Evolutionary conservation across 2,888 invertebrate genomes (phyloP).

Genomic region (Andrena minutula): DNA sequence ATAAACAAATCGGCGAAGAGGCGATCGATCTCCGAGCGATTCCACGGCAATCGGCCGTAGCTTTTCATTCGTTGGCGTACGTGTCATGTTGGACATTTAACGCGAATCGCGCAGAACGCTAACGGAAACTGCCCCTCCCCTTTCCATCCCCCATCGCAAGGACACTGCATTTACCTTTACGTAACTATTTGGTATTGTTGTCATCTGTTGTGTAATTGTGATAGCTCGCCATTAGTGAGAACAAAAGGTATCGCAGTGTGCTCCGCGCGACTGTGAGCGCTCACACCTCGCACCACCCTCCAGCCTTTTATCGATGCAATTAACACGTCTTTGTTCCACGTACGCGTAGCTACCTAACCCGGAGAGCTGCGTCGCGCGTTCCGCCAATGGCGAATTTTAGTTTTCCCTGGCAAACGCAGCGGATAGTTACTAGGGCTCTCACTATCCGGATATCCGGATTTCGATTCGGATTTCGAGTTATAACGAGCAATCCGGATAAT

Average conservation of each 20-base stretch:
- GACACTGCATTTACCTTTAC: constrained; percentile 52
- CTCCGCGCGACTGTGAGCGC: constrained; percentile 10
- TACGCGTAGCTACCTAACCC: not conserved
- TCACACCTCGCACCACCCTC: not conserved
- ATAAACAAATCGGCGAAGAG: too few species aligned
- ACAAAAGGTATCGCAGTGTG: constrained; percentile 44
- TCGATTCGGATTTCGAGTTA: too few species aligned
- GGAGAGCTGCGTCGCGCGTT: not conserved
- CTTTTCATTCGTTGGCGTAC: too few species aligned
- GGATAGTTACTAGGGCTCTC: too few species aligned
- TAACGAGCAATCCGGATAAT: too few species aligned
- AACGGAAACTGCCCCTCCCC: not conserved
- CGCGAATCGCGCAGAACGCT: not conserved
- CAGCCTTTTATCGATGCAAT: not conserved
- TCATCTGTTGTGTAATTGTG: constrained; percentile 49
- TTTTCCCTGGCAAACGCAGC: not conserved
- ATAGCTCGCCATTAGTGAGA: constrained; percentile 40
- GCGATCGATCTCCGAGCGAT: too few species aligned
- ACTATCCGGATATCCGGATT: too few species aligned
- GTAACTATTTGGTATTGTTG: constrained; percentile 57
- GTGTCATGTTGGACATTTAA: not conserved
- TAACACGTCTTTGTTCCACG: constrained; percentile 6
- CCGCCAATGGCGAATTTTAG: not conserved
- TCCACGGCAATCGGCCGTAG: not conserved
- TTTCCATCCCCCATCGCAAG: constrained; percentile 2